Conservation (phyloP, 2,797 vertebrate species). For the Erethizon dorsatum region DNA sequence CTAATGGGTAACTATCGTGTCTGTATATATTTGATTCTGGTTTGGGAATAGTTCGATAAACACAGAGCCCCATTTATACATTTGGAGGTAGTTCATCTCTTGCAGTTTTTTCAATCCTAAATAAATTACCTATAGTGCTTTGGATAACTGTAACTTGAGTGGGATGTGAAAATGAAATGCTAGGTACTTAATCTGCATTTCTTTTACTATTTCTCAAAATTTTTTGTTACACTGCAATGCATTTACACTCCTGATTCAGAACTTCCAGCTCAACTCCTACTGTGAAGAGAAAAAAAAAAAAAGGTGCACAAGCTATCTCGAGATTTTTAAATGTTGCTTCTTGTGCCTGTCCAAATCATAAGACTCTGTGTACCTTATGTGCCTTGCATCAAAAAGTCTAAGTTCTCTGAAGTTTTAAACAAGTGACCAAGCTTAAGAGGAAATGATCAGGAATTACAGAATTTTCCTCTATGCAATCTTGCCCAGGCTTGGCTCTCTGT, state of each 20-base stretch:
- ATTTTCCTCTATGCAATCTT: constrained; percentile 56
- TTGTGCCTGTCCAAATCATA: constrained; percentile 61
- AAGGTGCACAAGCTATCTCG: constrained; percentile 59
- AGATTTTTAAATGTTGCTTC: constrained; percentile 64
- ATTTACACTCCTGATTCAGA: constrained; percentile 80
- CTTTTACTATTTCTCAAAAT: constrained; percentile 58
- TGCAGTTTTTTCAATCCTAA: constrained; percentile 42
- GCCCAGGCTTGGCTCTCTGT: constrained; percentile 71
- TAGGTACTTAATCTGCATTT: constrained; percentile 69
- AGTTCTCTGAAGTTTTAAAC: constrained; percentile 80
- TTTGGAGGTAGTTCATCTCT: constrained; percentile 19
- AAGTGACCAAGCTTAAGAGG: constrained; percentile 34
- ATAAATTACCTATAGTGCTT: neutral
- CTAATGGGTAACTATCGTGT: neutral
- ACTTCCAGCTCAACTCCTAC: constrained; percentile 55
- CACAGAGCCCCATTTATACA: neutral
- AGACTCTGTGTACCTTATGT: constrained; percentile 63
- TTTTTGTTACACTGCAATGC: constrained; percentile 44
- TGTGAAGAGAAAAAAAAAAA: constrained; percentile 80
- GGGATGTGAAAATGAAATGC: constrained; percentile 72
- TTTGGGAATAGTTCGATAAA: constrained; percentile 19
- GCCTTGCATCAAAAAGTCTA: constrained; percentile 77
- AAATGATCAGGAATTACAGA: constrained; percentile 78
- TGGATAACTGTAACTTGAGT: constrained; percentile 53
- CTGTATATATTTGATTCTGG: neutral